Evolutionary conservation across 2,113 vertebrate genomes (phyloP).

Genomic region (Nycticebus coucang): DNA sequence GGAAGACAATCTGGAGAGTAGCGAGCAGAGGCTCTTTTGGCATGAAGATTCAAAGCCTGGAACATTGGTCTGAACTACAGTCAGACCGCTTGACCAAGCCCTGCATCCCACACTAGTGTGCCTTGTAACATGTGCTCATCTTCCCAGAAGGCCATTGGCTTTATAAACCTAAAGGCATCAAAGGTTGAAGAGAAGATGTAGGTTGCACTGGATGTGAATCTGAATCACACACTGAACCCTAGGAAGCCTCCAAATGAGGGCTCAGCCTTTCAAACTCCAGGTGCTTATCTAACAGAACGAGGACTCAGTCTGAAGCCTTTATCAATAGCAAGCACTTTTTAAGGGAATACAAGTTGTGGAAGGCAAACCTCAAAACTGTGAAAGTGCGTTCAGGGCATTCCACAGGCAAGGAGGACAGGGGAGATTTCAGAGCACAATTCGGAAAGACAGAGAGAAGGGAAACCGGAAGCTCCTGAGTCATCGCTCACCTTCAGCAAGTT

Average conservation of each 20-base stretch:
- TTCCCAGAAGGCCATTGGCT: conserved; percentile 33
- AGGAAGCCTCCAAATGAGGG: conserved; percentile 15
- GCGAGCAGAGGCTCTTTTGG: conserved; percentile 92
- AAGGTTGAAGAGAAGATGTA: conserved; percentile 35
- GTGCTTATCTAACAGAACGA: neutral
- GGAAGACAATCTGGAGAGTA: conserved; percentile 84
- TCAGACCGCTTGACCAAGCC: conserved; percentile 53
- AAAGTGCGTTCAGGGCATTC: conserved; percentile 70
- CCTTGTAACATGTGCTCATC: conserved; percentile 87
- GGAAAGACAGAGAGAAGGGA: conserved; percentile 66
- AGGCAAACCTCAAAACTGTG: conserved; percentile 80
- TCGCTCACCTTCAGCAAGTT: conserved; percentile 62
- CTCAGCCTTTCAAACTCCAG: conserved; percentile 52
- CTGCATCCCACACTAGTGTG: conserved; percentile 84
- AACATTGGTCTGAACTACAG: conserved; percentile 92
- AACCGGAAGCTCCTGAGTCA: conserved; percentile 56
- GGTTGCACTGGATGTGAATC: conserved; percentile 23
- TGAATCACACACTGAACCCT: conserved; percentile 25
- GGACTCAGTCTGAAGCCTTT: conserved; percentile 78
- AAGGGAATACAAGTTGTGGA: conserved; percentile 68
- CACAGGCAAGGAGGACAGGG: neutral
- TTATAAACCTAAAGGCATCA: conserved; percentile 29
- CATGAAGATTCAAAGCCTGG: conserved; percentile 96
- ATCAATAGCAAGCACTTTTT: conserved; percentile 82
- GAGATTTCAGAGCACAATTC: conserved; percentile 83